phyloP scores from a whole-genome alignment of 2,113 vertebrate species.

The Callocephalon fimbriatum region DNA sequence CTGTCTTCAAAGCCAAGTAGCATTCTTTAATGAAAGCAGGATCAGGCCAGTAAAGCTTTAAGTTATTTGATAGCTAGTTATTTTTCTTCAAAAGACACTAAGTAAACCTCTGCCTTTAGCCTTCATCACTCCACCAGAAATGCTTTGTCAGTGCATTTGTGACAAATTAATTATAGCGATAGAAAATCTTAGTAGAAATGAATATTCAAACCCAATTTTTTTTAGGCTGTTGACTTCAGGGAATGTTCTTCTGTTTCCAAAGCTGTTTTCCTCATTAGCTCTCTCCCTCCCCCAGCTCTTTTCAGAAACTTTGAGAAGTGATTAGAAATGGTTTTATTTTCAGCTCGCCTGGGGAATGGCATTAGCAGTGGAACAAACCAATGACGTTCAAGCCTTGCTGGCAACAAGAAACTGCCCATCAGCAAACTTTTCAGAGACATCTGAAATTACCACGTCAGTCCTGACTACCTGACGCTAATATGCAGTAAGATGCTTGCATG shows the following conservation, averaged over 20 bases:
- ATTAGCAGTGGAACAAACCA: conserved; percentile 30
- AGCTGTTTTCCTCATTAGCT: conserved; percentile 36
- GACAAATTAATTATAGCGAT: conserved; percentile 67
- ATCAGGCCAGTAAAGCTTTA: conserved; percentile 39
- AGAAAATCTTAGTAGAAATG: conserved; percentile 19
- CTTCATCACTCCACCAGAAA: conserved; percentile 43
- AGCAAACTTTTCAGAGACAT: neutral
- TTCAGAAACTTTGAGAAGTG: conserved; percentile 35
- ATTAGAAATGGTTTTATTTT: conserved; percentile 58
- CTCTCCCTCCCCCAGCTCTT: neutral
- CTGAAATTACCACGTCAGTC: accelerated
- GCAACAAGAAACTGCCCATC: neutral
- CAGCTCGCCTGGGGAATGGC: conserved; percentile 8
- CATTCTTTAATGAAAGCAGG: conserved; percentile 37
- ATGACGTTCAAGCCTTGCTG: neutral
- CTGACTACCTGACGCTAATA: neutral
- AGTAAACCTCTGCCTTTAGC: conserved; percentile 59
- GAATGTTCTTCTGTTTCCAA: neutral
- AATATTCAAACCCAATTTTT: neutral
- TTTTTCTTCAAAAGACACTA: conserved; percentile 50
- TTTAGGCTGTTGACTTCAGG: conserved; percentile 30
- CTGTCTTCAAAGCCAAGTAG: conserved; percentile 23
- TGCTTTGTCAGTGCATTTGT: conserved; percentile 61
- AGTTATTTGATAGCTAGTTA: conserved; percentile 55
- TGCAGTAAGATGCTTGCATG: neutral